Conservation (phyloP, 2,113 vertebrate genomes). For the Cygnus atratus region DNA sequence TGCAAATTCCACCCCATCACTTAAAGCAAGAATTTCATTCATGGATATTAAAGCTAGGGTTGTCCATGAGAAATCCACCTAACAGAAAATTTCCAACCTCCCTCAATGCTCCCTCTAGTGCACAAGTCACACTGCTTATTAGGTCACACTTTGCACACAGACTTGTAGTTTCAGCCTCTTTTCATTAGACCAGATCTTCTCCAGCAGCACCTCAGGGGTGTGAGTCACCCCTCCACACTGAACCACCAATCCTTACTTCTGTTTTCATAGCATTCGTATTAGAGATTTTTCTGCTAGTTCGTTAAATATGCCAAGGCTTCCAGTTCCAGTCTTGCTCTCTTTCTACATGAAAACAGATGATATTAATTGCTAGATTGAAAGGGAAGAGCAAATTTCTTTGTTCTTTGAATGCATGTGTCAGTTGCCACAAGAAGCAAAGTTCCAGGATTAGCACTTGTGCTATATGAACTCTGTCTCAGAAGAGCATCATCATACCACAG, state of each 20-base stretch:
- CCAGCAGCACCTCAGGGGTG: neutral
- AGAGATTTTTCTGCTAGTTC: neutral
- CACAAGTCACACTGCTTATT: neutral
- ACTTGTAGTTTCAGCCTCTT: neutral
- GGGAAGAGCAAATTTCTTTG: neutral
- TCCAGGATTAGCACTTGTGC: neutral
- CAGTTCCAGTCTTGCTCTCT: neutral
- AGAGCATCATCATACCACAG: neutral
- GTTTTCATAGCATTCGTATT: neutral
- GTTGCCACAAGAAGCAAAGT: neutral
- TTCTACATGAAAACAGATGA: accelerated
- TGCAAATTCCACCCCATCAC: accelerated
- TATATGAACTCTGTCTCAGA: neutral
- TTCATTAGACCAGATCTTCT: neutral
- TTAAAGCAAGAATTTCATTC: neutral
- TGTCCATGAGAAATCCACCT: neutral
- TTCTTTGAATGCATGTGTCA: neutral
- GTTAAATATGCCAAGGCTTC: neutral
- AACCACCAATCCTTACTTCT: neutral
- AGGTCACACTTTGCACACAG: neutral
- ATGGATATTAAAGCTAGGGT: neutral
- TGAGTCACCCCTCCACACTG: too few species aligned
- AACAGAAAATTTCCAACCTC: neutral
- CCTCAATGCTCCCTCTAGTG: neutral
- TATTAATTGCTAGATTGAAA: neutral